Conservation (phyloP, 2,113 vertebrate genomes). For the Lepus timidus region DNA sequence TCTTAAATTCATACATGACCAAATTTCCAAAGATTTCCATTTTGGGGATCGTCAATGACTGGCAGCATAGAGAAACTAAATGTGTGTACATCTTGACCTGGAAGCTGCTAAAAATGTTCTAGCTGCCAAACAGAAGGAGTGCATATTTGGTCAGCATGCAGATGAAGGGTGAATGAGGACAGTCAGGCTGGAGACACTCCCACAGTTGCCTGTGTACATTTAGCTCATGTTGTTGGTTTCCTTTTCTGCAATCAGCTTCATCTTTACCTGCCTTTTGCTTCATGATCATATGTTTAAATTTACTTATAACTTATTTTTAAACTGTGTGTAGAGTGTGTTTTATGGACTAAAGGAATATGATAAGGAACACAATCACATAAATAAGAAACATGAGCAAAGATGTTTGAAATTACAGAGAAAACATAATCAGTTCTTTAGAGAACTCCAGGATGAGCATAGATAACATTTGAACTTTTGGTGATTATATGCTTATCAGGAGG, state of each 20-base stretch:
- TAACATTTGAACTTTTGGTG: not conserved
- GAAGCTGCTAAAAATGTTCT: slow-evolving; percentile 58
- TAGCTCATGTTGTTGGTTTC: not conserved
- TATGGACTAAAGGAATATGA: not conserved
- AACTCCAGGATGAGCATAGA: not conserved
- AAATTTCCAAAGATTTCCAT: slow-evolving; percentile 59
- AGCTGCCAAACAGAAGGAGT: slow-evolving; percentile 63
- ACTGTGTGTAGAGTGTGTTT: not conserved
- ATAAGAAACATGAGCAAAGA: not conserved
- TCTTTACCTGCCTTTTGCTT: not conserved
- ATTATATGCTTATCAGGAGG: not conserved
- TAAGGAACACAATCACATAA: not conserved
- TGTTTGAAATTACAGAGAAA: not conserved
- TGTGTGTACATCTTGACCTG: slow-evolving; percentile 67
- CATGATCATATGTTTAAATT: not conserved
- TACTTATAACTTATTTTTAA: not conserved
- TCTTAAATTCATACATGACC: slow-evolving; percentile 24
- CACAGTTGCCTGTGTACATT: not conserved
- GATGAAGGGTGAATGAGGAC: slow-evolving; percentile 70
- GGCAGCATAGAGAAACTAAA: slow-evolving; percentile 50
- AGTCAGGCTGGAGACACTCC: not conserved
- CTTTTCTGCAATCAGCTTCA: not conserved
- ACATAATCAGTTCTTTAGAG: not conserved
- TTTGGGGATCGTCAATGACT: slow-evolving; percentile 59
- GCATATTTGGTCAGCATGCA: slow-evolving; percentile 46